Evolutionary conservation across 2,888 invertebrate species (phyloP).

Genomic region (Anarsia innoxiella): DNA sequence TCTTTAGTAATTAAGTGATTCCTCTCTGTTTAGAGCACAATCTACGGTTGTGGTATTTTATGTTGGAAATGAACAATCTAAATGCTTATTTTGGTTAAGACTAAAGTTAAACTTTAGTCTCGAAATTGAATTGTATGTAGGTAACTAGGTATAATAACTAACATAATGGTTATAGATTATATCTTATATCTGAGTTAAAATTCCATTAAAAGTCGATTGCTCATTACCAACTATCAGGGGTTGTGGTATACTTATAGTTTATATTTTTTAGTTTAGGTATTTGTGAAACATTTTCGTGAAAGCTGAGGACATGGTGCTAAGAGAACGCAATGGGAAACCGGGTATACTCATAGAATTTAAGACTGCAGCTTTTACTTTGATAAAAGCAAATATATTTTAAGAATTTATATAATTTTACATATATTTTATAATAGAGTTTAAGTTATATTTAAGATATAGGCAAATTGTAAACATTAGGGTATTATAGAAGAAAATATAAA

Average conservation of each 20-base stretch:
- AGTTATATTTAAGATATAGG: no score
- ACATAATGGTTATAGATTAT: neutral
- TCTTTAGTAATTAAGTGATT: conserved; percentile 13
- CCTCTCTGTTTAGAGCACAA: conserved; percentile 52
- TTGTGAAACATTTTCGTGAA: conserved; percentile 9
- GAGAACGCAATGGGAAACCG: conserved; percentile 21
- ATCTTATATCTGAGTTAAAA: neutral
- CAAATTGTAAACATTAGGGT: no score
- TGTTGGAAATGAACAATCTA: conserved; percentile 56
- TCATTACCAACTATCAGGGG: conserved; percentile 49
- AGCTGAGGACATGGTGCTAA: conserved; percentile 9
- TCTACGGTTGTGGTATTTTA: conserved; percentile 31
- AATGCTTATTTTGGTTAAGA: no score
- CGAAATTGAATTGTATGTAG: no score
- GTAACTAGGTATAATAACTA: no score
- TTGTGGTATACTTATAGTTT: conserved; percentile 42
- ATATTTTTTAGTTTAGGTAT: conserved; percentile 15
- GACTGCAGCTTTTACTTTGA: no score
- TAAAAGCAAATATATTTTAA: no score
- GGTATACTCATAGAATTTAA: no score
- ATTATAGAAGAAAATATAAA: no score
- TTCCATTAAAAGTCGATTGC: conserved; percentile 30
- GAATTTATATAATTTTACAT: no score
- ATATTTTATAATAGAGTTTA: no score
- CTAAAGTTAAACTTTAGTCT: no score